Conservation (phyloP, 2,797 vertebrate species). For the Pelodytes ibericus region DNA sequence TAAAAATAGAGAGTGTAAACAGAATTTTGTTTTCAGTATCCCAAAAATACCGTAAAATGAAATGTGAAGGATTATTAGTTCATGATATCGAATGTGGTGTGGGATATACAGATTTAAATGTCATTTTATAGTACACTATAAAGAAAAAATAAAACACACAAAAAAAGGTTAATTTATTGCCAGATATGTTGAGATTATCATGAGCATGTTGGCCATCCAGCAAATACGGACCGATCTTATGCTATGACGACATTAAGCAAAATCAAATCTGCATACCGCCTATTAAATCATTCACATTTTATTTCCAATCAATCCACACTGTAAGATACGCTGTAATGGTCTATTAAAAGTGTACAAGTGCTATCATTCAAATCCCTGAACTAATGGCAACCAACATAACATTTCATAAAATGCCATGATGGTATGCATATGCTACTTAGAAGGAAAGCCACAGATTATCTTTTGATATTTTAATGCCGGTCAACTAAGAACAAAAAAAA, state of each 20-base stretch:
- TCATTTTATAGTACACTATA: conserved; percentile 19
- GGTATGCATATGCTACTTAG: conserved; percentile 44
- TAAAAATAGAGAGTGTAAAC: conserved; percentile 62
- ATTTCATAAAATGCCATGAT: conserved; percentile 58
- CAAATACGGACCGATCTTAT: conserved; percentile 56
- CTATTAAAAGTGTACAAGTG: conserved; percentile 70
- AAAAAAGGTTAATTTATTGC: conserved; percentile 26
- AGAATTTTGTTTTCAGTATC: conserved; percentile 62
- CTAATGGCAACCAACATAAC: conserved; percentile 58
- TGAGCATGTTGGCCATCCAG: conserved; percentile 53
- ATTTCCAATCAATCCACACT: conserved; percentile 61
- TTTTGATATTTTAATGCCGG: not conserved
- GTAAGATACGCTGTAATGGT: conserved; percentile 56
- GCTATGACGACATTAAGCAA: conserved; percentile 62
- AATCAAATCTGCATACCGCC: conserved; percentile 51
- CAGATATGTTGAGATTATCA: conserved; percentile 24
- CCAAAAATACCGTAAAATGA: conserved; percentile 19
- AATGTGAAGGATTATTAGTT: conserved; percentile 51
- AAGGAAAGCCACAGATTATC: conserved; percentile 26
- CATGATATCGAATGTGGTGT: conserved; percentile 18
- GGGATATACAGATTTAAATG: not conserved
- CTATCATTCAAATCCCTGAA: conserved; percentile 72
- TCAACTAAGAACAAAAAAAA: not conserved
- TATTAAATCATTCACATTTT: conserved; percentile 68
- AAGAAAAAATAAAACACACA: not conserved